These are phyloP conservation scores for Diplodus puntazzo DNA, from an alignment of 2,797 vertebrate species.

Conservation along the genomic window DNA sequence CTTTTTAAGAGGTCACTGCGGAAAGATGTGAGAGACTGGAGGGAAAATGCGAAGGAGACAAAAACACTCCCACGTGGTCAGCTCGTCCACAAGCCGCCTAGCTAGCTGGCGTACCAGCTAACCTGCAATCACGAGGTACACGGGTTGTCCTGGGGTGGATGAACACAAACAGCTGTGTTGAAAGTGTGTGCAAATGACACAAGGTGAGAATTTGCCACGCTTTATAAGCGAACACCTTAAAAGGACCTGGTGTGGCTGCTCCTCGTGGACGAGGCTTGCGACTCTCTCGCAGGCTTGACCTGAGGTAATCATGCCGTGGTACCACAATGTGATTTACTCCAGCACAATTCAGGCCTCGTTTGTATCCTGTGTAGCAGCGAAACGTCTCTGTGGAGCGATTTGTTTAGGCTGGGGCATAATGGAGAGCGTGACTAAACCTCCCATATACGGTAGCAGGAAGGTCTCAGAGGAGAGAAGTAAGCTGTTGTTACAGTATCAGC, in stretches of 20 bases:
- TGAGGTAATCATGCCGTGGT: conserved; percentile 29
- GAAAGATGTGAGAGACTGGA: too few species aligned
- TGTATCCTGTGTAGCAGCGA: conserved; percentile 27
- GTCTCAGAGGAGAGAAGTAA: conserved; percentile 48
- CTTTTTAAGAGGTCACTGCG: too few species aligned
- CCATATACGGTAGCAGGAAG: conserved; percentile 55
- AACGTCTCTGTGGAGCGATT: conserved; percentile 46
- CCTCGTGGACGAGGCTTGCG: too few species aligned
- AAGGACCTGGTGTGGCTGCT: too few species aligned
- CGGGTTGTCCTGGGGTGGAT: neutral
- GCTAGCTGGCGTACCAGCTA: neutral
- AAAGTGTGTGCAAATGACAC: neutral
- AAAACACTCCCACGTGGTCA: too few species aligned
- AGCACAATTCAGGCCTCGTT: conserved; percentile 36
- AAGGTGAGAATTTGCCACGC: neutral
- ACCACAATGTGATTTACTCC: conserved; percentile 47
- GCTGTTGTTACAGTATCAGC: conserved; percentile 54
- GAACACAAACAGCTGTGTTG: neutral
- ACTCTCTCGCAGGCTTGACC: neutral
- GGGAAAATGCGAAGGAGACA: too few species aligned
- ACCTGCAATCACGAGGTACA: neutral
- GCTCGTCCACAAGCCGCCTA: too few species aligned
- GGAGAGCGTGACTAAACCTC: conserved; percentile 41
- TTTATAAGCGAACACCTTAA: too few species aligned
- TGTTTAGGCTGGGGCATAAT: conserved; percentile 59